Base-by-base conservation (phyloP, 2,113 vertebrate species). In the Chionomys nivalis region DNA sequence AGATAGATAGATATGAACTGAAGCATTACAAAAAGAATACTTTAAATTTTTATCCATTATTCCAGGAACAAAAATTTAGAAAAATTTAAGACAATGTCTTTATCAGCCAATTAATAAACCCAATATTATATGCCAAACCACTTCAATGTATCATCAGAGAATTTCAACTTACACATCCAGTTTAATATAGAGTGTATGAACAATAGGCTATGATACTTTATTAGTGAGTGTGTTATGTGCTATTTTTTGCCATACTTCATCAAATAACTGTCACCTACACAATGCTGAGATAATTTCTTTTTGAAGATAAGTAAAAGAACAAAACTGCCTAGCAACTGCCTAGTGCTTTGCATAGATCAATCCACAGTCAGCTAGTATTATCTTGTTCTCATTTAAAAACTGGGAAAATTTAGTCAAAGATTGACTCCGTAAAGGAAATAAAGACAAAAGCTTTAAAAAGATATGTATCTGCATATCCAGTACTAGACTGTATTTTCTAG, bases 361-460 rank as follows among this genome's bases (percentile, higher is more conserved):
- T 70, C 73, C 42, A 1, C 42, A 75, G 33, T 87, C 87, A 39
- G 44, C 44, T 89, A 95, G 66, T 16, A 75, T 93, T 93, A 87
- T 89, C 82, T 96, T 93, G 68, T 79, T 95, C 94, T 94, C 75
- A 73, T 79, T 92, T 93, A 91, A 94, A 86, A 94, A 73, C 58
- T 77, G 44, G 39, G 52, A 90, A 93, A 89, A 92, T 61, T 83
- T 33, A 89, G 87, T 90, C 63, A 83, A 90, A 94, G 77, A 91
- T 82, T 89, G 95, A 90, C 88, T 96, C 93, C 44, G 11, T 49
- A 26, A 89, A 14, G 16, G 47, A 13, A 87, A 91, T 83, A 58
- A 91, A 21, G 70, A 14, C 26, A 93, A 6, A 63, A 52, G 28
- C 79, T 94, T 63, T 21, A 92, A 16, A 63, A 82, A 72, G 42